Conservation (phyloP, 2,888 invertebrate species). For the Merodon equestris region DNA sequence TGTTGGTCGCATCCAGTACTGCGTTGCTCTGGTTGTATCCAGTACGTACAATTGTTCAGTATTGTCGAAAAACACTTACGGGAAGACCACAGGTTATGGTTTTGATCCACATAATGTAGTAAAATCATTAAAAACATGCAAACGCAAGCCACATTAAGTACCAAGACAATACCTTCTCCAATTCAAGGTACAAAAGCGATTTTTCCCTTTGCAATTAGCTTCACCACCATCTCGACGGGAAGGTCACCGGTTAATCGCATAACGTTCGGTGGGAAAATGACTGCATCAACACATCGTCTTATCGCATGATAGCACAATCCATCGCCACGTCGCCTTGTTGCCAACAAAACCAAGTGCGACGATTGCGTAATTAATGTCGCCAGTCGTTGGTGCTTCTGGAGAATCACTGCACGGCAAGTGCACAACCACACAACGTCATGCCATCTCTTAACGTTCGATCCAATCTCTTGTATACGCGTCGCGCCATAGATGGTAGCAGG, state of each 20-base stretch:
- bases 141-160: too few relatives aligned
- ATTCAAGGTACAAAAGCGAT: not conserved
- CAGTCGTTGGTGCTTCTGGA: conserved; percentile 50
- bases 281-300: conserved; percentile 46
- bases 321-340: conserved; percentile 24
- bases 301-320: conserved; percentile 59
- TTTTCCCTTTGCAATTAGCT: not conserved
- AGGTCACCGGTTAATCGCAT: too few relatives aligned
- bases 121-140: too few relatives aligned
- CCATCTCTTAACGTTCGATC: conserved; percentile 15
- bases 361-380: conserved; percentile 67
- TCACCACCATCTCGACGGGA: too few relatives aligned
- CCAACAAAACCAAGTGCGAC: conserved; percentile 38
- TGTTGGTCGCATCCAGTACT: too few relatives aligned
- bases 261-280: conserved; percentile 51
- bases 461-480: conserved; percentile 21
- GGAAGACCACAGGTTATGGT: too few relatives aligned
- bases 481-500: conserved; percentile 13
- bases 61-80: too few relatives aligned
- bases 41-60: too few relatives aligned
- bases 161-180: too few relatives aligned
- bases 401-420: conserved; percentile 56
- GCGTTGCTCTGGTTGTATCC: too few relatives aligned
- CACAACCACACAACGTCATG: too few relatives aligned
- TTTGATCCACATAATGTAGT: too few relatives aligned